These are phyloP conservation scores for Bombyx mandarina DNA, from an alignment of 1,140 invertebrate species.

Conservation along the genomic window DNA sequence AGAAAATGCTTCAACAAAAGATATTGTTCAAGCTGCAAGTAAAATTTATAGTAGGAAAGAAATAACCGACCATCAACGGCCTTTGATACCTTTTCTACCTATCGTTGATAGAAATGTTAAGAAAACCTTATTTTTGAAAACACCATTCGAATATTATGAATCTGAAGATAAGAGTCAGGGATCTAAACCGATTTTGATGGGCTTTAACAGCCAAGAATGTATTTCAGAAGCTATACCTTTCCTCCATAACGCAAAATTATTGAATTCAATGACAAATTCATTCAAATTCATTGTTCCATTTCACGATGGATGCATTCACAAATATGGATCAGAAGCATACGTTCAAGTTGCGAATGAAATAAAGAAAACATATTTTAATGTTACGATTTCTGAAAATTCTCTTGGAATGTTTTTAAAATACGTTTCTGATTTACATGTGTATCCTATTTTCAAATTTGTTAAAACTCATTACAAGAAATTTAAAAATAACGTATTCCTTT, in stretches of 20 bases:
- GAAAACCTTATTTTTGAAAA: constrained; percentile 26
- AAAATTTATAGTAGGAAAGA: constrained; percentile 43
- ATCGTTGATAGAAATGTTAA: constrained; percentile 31
- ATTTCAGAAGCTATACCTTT: constrained; percentile 55
- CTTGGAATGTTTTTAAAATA: constrained; percentile 35
- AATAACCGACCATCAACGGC: constrained; percentile 37
- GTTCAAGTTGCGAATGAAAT: constrained; percentile 29
- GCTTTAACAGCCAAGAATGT: constrained; percentile 50
- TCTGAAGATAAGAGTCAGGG: constrained; percentile 13
- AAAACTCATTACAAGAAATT: constrained; percentile 15
- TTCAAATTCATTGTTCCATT: constrained; percentile 56
- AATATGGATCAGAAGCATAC: constrained; percentile 29
- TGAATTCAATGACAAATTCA: constrained; percentile 25
- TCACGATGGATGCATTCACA: constrained; percentile 31
- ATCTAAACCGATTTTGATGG: constrained; percentile 40
- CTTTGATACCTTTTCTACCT: constrained; percentile 47
- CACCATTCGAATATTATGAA: constrained; percentile 21
- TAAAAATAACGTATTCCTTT: constrained; percentile 32
- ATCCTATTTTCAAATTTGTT: constrained; percentile 49
- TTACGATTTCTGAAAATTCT: constrained; percentile 13
- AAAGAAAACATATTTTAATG: constrained; percentile 38
- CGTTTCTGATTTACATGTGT: constrained; percentile 39
- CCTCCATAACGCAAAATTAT: constrained; percentile 36
- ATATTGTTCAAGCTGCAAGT: constrained; percentile 27
- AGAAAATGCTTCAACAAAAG: constrained; percentile 21